Percentiles rank a stretch among this genome's conserved stretches.
phyloP scores from a whole-genome alignment of 53 echinoderm and acorn worm species.

The Paracentrotus lividus region DNA sequence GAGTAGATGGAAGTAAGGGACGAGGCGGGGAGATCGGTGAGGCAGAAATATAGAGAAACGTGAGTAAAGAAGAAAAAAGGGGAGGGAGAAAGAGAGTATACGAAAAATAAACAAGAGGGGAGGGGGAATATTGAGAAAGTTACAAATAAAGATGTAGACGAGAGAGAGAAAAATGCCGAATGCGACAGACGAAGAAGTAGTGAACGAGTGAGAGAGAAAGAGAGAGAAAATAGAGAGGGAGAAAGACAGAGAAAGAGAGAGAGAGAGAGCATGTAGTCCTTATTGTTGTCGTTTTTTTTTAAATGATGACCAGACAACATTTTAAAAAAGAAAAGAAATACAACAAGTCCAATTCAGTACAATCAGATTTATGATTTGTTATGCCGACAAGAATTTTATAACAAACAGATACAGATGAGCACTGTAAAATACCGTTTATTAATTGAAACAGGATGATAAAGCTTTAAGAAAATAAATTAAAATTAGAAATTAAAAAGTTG shows the following conservation, averaged over 20 bases:
- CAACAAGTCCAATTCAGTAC: too few species aligned
- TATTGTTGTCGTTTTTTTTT: too few species aligned
- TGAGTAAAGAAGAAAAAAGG: background rate
- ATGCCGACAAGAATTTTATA: too few species aligned
- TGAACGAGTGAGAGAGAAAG: background rate
- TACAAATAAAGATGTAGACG: background rate
- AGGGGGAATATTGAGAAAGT: background rate
- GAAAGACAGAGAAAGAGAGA: background rate
- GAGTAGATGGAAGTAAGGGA: background rate
- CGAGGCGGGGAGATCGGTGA: background rate
- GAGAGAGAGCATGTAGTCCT: background rate
- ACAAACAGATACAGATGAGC: too few species aligned
- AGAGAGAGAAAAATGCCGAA: background rate
- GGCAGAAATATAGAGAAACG: background rate
- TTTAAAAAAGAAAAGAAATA: too few species aligned
- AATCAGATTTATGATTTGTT: too few species aligned
- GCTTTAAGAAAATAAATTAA: background rate
- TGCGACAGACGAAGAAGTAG: background rate
- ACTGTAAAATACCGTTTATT: too few species aligned
- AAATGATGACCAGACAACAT: too few species aligned
- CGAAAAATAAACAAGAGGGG: background rate
- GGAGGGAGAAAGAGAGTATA: background rate
- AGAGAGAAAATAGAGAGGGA: background rate
- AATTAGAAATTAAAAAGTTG: conserved; percentile 4
- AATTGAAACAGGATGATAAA: background rate